Percentiles rank a stretch among this genome's conserved stretches.
Evolutionary conservation across 2,888 invertebrate genomes (phyloP).

Genomic region (Tanytarsus gracilentus): DNA sequence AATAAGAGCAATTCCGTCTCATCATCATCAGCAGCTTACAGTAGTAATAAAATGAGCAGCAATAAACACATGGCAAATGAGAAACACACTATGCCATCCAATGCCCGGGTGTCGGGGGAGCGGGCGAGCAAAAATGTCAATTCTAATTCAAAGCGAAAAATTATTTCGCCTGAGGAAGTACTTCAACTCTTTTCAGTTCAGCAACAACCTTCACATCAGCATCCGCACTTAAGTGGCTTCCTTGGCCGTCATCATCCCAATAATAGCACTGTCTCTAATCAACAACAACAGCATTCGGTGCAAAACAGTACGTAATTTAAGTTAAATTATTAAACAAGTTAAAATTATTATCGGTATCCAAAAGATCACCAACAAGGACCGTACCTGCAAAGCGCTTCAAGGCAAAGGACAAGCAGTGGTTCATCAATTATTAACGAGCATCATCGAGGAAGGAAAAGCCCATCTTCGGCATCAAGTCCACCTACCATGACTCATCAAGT

Average conservation of each 20-base stretch:
- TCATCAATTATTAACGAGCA: conserved; percentile 16
- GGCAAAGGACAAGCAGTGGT: conserved; percentile 26
- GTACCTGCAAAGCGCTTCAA: neutral
- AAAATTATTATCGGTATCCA: too few relatives aligned
- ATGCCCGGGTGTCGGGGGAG: neutral
- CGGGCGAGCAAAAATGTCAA: conserved; percentile 23
- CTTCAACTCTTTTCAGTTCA: conserved; percentile 46
- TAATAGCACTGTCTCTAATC: conserved; percentile 38
- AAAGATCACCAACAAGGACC: neutral
- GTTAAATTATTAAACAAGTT: too few relatives aligned
- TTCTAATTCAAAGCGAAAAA: conserved; percentile 55
- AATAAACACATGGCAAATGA: conserved; percentile 25
- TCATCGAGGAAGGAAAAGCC: conserved; percentile 21
- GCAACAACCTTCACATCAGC: neutral
- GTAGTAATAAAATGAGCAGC: conserved; percentile 24
- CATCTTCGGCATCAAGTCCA: conserved; percentile 58
- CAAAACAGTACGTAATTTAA: too few relatives aligned
- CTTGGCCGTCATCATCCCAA: conserved; percentile 32
- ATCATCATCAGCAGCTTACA: conserved; percentile 7
- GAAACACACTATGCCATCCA: conserved; percentile 20
- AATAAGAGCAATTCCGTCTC: conserved; percentile 7
- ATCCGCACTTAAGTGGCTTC: conserved; percentile 25
- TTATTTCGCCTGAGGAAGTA: conserved; percentile 71
- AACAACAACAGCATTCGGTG: too few relatives aligned
- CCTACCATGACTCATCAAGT: conserved; percentile 60